Evolutionary conservation across 1,140 invertebrate genomes (phyloP).

Genomic region (Colletes gigas): DNA sequence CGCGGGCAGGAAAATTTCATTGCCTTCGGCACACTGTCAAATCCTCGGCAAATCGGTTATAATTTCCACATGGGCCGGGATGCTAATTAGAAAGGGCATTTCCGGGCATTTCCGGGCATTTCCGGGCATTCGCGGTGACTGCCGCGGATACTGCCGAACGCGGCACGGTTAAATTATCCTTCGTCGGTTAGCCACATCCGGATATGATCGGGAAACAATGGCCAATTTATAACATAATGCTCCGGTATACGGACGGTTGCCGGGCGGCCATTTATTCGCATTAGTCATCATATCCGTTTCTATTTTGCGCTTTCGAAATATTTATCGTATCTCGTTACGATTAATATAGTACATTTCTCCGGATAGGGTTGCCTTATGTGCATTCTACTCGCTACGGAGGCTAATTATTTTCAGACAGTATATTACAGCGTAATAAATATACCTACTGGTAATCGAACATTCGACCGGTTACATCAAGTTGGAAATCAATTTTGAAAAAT

Average conservation of each 20-base stretch:
- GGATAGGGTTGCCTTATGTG: background rate
- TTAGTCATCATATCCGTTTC: constrained; percentile 63
- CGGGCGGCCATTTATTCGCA: constrained; percentile 67
- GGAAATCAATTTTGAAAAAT: too few relatives aligned
- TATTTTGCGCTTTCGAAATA: constrained; percentile 57
- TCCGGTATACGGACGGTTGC: constrained; percentile 56
- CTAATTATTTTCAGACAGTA: background rate
- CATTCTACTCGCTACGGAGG: background rate
- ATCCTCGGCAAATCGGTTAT: constrained; percentile 56
- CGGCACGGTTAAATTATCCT: constrained; percentile 69
- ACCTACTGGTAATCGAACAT: too few relatives aligned
- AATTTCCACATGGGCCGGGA: constrained; percentile 56
- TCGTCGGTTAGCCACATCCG: constrained; percentile 70
- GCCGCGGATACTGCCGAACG: constrained; percentile 57
- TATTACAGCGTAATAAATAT: too few relatives aligned
- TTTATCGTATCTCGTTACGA: constrained; percentile 41
- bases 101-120: constrained; percentile 52
- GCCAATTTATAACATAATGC: constrained; percentile 74
- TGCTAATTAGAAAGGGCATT: constrained; percentile 65
- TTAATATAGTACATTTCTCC: constrained; percentile 20
- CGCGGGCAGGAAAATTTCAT: constrained; percentile 5
- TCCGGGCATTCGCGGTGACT: constrained; percentile 40
- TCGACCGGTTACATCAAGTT: too few relatives aligned
- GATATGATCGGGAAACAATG: constrained; percentile 66
- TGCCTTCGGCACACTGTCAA: constrained; percentile 42